Percentiles rank a stretch among this genome's conserved stretches.
Evolutionary conservation across 2,797 vertebrate genomes (phyloP).

Genomic region (Amniataba percoides): DNA sequence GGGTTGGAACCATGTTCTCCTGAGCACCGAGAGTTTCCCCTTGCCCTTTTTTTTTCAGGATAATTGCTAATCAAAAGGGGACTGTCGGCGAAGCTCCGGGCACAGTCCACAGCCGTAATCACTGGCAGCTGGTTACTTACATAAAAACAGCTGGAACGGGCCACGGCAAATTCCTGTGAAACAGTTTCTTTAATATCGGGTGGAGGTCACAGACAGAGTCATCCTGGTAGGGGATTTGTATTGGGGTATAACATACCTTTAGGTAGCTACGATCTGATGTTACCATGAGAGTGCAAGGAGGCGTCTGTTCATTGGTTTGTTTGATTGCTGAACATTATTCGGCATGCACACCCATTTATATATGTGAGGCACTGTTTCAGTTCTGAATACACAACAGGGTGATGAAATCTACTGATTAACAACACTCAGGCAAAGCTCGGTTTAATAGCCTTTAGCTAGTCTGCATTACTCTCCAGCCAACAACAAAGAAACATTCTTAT

Average conservation of each 20-base stretch:
- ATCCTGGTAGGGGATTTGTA: slow-evolving; percentile 61
- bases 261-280: slow-evolving; percentile 33
- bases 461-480: slow-evolving; percentile 70
- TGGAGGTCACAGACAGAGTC: slow-evolving; percentile 76
- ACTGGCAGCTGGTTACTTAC: slow-evolving; percentile 78
- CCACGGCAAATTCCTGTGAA: slow-evolving; percentile 67
- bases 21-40: slow-evolving; percentile 59
- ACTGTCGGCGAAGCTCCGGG: slow-evolving; percentile 70
- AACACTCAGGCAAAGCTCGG: slow-evolving; percentile 59
- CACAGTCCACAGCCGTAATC: slow-evolving; percentile 77
- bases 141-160: slow-evolving; percentile 75
- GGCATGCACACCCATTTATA: slow-evolving; percentile 1
- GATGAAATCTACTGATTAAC: slow-evolving; percentile 77
- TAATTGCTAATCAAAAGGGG: slow-evolving; percentile 86
- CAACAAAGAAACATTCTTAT: slow-evolving; percentile 82
- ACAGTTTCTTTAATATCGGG: slow-evolving; percentile 64
- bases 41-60: slow-evolving; percentile 67
- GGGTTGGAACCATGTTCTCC: slow-evolving; percentile 72
- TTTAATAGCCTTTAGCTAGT: slow-evolving; percentile 76
- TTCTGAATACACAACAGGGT: slow-evolving; percentile 53
- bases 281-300: slow-evolving; percentile 27
- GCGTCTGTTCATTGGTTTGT: slow-evolving; percentile 42
- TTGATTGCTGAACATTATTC: slow-evolving; percentile 40
- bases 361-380: slow-evolving; percentile 42
- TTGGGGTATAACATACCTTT: slow-evolving; percentile 33